Percentiles rank a stretch among this genome's conserved stretches.
Evolutionary conservation across 2,888 invertebrate species (phyloP).

Genomic region (Polydesmus complanatus): DNA sequence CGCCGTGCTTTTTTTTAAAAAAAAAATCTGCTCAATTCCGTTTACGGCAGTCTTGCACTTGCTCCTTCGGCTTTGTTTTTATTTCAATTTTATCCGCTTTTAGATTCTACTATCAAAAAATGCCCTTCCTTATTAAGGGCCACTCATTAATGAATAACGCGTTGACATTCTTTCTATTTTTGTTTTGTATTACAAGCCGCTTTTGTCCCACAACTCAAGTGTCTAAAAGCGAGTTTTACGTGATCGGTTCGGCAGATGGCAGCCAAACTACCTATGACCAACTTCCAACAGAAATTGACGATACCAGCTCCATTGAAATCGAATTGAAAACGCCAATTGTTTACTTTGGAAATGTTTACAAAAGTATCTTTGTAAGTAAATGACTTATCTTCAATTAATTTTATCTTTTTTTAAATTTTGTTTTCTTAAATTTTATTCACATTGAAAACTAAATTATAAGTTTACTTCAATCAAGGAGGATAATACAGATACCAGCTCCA

Average conservation of each 20-base stretch:
- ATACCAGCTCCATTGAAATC: conserved; percentile 50
- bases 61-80: too few relatives aligned
- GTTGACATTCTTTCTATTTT: not conserved
- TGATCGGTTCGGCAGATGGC: conserved; percentile 42
- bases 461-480: not conserved
- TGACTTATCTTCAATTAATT: not conserved
- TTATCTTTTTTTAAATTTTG: too few relatives aligned
- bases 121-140: not conserved
- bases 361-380: conserved; percentile 65
- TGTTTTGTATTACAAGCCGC: not conserved
- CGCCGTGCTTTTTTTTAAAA: too few relatives aligned
- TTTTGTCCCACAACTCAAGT: not conserved
- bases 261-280: conserved; percentile 16
- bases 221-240: conserved; percentile 28
- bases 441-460: not conserved
- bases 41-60: too few relatives aligned
- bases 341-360: conserved; percentile 63
- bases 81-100: too few relatives aligned
- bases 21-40: too few relatives aligned
- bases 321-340: conserved; percentile 54
- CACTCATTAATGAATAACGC: not conserved
- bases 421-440: not conserved
- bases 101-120: too few relatives aligned
- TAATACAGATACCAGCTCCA: not conserved
- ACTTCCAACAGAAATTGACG: conserved; percentile 40